Evolutionary conservation across 2,797 vertebrate species (phyloP).

Genomic region (Sebastes vulpes): DNA sequence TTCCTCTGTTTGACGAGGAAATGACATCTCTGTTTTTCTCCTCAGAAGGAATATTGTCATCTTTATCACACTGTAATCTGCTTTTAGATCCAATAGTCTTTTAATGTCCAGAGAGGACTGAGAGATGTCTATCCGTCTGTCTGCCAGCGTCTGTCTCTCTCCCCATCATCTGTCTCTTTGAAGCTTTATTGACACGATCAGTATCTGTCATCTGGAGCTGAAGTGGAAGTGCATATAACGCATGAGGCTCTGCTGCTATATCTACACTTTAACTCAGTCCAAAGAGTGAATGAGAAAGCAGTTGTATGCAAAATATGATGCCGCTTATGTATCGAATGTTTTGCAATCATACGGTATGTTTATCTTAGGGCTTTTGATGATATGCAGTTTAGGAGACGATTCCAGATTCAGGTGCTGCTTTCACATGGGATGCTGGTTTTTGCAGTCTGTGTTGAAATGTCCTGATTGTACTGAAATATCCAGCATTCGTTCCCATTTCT

Average conservation of each 20-base stretch:
- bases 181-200: not conserved
- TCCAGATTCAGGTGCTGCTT: not conserved
- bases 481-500: not conserved
- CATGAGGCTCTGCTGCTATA: not conserved
- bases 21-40: slow-evolving; percentile 47
- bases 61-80: slow-evolving; percentile 42
- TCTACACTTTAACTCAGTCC: not conserved
- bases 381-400: not conserved
- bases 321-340: not conserved
- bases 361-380: not conserved
- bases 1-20: slow-evolving; percentile 34
- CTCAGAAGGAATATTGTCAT: slow-evolving; percentile 34
- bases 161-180: not conserved
- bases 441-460: not conserved
- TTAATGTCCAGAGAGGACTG: slow-evolving; percentile 11
- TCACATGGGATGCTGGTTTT: not conserved
- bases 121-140: slow-evolving; percentile 7
- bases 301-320: not conserved
- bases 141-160: not conserved
- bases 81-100: slow-evolving; percentile 23
- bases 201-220: not conserved
- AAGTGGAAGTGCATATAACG: not conserved
- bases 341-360: not conserved
- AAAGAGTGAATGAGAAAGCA: not conserved
- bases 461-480: not conserved